Conservation (phyloP, 2,888 invertebrate species). For the Pseudolycoriella hygida region DNA sequence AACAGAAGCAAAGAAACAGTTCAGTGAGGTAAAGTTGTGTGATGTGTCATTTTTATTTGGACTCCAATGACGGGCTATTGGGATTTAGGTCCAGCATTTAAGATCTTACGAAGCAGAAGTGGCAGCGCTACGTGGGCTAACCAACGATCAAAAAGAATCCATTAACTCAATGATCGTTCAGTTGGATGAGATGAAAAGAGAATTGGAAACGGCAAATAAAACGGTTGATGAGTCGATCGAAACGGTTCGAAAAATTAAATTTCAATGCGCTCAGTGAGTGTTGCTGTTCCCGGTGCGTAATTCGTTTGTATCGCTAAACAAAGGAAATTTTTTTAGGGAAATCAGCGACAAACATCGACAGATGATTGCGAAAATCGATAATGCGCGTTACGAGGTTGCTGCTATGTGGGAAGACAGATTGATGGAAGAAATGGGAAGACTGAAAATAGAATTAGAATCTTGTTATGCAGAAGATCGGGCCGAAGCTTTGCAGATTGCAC, state of each 20-base stretch:
- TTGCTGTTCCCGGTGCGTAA: not conserved
- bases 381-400: constrained; percentile 36
- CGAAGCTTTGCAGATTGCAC: constrained; percentile 35
- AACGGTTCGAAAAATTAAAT: constrained; percentile 28
- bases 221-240: constrained; percentile 33
- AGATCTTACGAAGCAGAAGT: constrained; percentile 38
- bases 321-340: constrained; percentile 16
- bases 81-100: constrained; percentile 32
- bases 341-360: constrained; percentile 30
- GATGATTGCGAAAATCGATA: constrained; percentile 30
- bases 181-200: constrained; percentile 34
- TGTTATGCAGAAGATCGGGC: constrained; percentile 41
- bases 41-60: no score
- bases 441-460: constrained; percentile 41
- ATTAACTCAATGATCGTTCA: constrained; percentile 34
- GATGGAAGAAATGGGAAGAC: constrained; percentile 39
- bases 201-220: constrained; percentile 32
- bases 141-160: constrained; percentile 35
- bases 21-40: constrained; percentile 15
- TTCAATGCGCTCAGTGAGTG: constrained; percentile 26
- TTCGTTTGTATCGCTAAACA: not conserved
- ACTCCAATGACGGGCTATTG: no score
- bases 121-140: constrained; percentile 35
- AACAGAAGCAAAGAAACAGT: constrained; percentile 18
- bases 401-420: constrained; percentile 45